Evolutionary conservation across 2,888 invertebrate species (phyloP), one percentile per base, ranked within the genome.

Genomic region (Tholera decimalis): DNA sequence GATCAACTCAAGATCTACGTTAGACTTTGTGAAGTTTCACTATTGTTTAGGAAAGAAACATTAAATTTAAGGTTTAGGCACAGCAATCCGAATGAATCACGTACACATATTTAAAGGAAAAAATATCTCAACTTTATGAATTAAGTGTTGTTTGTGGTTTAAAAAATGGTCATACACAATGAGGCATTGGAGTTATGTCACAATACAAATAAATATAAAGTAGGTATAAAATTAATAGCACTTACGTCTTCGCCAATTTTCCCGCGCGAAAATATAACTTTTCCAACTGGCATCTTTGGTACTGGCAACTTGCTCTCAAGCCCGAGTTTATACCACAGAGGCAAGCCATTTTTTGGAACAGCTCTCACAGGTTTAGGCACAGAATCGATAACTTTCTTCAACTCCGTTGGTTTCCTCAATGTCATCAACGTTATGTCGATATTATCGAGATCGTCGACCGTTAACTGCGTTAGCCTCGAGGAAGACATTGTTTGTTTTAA

Each of bases 241-340:
- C 95, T 93, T 78, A 96, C 95, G 71, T 95, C 94, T 86, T 94
- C 93, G 3, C 96, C 96, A 26, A 96, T 92, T 82, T 88, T 94
- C 30, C 96, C 96, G 69, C 96, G 95, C 44, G 95, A 92, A 81
- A 96, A 94, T 55, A 94, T 82, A 60, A 96, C 91, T 63, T 91
- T 93, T 2, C 95, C 96, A 24, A 85, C 87, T 0, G 96, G 96
- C 88, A 94, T 94, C 82, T 95, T 94, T 18, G 96, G 93, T 62
- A 96, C 92, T 1, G 96, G 96, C 57, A 96, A 85, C 82, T 96
- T 96, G 64, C 91, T 86, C 77, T 96, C 96, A 82, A 96, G 79
- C 0, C 96, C 95, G 3, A 96, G 88, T 43, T 87, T 88, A 63
- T 92, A 92, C 96, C 96, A 96, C 62, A 93, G 62, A 2, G 96